phyloP scores from a whole-genome alignment of 2,113 vertebrate genomes.

The Caranx melampygus region DNA sequence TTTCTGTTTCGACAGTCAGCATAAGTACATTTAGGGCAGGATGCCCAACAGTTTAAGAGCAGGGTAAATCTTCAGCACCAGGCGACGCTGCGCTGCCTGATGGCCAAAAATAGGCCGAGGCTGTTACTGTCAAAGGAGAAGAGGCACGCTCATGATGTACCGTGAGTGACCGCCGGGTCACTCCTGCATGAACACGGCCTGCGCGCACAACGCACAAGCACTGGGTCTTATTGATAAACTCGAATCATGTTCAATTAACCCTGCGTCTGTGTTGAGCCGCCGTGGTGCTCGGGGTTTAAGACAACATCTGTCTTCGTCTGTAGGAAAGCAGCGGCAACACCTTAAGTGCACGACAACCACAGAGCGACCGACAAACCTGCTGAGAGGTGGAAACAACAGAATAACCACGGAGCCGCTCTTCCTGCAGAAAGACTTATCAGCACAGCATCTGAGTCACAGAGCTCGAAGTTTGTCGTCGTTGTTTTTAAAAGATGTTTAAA shows the following conservation, averaged over 20 bases:
- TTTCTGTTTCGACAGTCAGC: not conserved
- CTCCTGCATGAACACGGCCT: constrained; percentile 6
- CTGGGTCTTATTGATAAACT: not conserved
- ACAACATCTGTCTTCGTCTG: not conserved
- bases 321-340: not conserved
- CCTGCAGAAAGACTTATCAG: not conserved
- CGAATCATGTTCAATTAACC: no score
- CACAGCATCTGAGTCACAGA: not conserved
- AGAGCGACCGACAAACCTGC: not conserved
- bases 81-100: constrained; percentile 13
- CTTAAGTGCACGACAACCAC: not conserved
- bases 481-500: not conserved
- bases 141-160: not conserved
- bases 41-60: constrained; percentile 26
- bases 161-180: not conserved
- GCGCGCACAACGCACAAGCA: not conserved
- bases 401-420: not conserved
- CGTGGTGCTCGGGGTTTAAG: not conserved
- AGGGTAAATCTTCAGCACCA: constrained; percentile 11
- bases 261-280: not conserved
- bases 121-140: constrained; percentile 22
- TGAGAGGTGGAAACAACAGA: constrained; percentile 1
- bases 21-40: constrained; percentile 34
- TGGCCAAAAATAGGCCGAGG: constrained; percentile 29
- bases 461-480: not conserved